Base-by-base conservation (phyloP, 30 jellyfish, hydroid and myxozoan species). In the Mastigias papua region DNA sequence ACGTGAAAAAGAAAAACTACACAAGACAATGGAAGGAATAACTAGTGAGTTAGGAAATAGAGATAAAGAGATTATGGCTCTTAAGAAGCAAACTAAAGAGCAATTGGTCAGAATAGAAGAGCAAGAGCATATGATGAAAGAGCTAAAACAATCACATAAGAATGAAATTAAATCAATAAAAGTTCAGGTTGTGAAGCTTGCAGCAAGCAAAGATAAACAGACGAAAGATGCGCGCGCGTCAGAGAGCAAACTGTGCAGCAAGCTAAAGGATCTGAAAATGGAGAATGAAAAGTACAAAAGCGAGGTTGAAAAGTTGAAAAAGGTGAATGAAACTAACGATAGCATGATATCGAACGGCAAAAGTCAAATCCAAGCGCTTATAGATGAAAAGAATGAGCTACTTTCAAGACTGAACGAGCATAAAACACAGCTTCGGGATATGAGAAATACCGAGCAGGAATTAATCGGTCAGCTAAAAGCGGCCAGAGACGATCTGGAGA, bases 21-120 rank as follows among this genome's bases (percentile, higher is more conserved):
- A 75, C 6, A 46, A 75, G 23, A 28, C 22, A 0, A 6, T 49
- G 23, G 28, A 42, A 3, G 28, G 15, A 2, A 66, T 66, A 15
- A 75, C 23, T 2, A 26, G 1, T 48, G 26, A 31, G 17, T 29
- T 29, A 31, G 80, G 30, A 26, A 23, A 11, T 4, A 69, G 16
- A 9, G 69, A 34, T 29, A 46, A 75, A 32, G 86, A 75, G 50
- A 75, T 26, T 16, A 20, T 26, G 29, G 50, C 71, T 68, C 26
- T 27, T 16, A 1, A 2, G 63, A 22, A 26, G 32, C n/a, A 75
- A 66, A 22, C 22, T 21, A 42, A 46, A 28, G 73, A 75, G 34
- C 50, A 34, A 9, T 22, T 31, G 62, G 32, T 17, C 30, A 31
- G 16, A 29, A 29, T 69, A 17, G 54, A 69, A 31, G 80, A 69